Evolutionary conservation across 2,797 vertebrate genomes (phyloP), one percentile per base, ranked within the genome.

Genomic region (Cirrhinus molitorella): DNA sequence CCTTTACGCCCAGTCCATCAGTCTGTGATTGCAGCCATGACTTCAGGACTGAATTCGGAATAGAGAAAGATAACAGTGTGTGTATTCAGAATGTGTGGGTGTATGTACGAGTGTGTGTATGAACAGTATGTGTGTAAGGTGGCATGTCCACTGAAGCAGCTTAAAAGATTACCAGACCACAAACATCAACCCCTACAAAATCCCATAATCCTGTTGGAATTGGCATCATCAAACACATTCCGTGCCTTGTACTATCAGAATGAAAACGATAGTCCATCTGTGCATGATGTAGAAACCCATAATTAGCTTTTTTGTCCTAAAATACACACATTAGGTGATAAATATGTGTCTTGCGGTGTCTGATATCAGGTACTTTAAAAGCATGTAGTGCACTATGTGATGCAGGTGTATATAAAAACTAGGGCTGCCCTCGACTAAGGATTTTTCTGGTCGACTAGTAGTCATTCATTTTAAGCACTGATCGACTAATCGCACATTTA

Each of bases 161-260:
- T 85, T 72, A 74, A 83, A 57, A 87, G 86, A 87, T 87, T 79
- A 85, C 76, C n/a, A 75, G 77, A 55, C 86, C 73, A 72, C 47
- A 47, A 78, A 82, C 67, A 83, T 47, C 53, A 79, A 57, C 67
- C 66, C 49, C 47, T 71, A 78, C 34, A 23, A 77, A 68, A 78
- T 61, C 78, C 57, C 70, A 53, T 74, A 80, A 70, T 77, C 74
- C 81, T 77, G 43, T 31, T 83, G 74, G 65, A 75, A 70, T 49
- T 83, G 72, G 63, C 81, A 83, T 68, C 73, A 57, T 83, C 51
- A 68, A 68, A 76, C 16, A 47, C 49, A 66, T 76, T 76, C 73
- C 45, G 17, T 19, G 37, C 25, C 40, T 53, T 83, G 59, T 51
- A 65, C 34, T 75, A 65, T 40, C 34, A 51, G n/a, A 83, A 40